A percentile compares a stretch with the other conserved stretches of the same genome.
These are phyloP conservation scores for Drosophila kikkawai DNA, from an alignment of 1,140 invertebrate genomes.

Conservation along the genomic window DNA sequence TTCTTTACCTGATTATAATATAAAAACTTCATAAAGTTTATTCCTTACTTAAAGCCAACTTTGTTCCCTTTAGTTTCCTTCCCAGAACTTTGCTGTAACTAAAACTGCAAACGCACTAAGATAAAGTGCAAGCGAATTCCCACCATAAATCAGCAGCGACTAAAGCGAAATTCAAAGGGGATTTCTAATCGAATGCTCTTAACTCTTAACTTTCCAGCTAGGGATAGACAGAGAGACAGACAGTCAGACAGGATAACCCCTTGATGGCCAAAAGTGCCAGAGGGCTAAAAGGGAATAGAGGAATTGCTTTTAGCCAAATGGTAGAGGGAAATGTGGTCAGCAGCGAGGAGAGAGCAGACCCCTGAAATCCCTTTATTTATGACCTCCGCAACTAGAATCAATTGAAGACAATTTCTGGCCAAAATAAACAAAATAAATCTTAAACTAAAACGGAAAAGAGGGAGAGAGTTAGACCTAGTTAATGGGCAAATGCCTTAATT, in stretches of 20 bases:
- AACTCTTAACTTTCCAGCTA: constrained; percentile 23
- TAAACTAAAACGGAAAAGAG: neutral
- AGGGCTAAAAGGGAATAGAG: constrained; percentile 3
- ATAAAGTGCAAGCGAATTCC: constrained; percentile 12
- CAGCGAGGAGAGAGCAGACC: neutral
- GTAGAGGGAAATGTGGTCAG: constrained; percentile 15
- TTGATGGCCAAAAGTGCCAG: constrained; percentile 7
- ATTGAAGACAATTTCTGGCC: constrained; percentile 51
- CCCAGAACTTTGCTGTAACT: constrained; percentile 1
- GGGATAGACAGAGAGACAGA: constrained; percentile 2
- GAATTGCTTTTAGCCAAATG: constrained; percentile 36
- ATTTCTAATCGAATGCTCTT: constrained; percentile 36
- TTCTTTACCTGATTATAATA: neutral
- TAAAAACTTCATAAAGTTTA: neutral
- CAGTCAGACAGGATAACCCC: constrained; percentile 12
- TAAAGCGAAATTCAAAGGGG: constrained; percentile 9
- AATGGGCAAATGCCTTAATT: constrained; percentile 35
- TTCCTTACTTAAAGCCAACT: neutral
- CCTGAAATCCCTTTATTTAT: constrained; percentile 23
- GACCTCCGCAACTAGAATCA: constrained; percentile 55
- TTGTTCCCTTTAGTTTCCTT: neutral
- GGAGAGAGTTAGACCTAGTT: constrained; percentile 16
- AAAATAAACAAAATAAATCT: constrained; percentile 31
- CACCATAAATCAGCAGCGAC: constrained; percentile 28
- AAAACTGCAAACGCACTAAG: constrained; percentile 14